Base-by-base conservation (phyloP, 2,888 invertebrate genomes). In the Miltochrista miniata region DNA sequence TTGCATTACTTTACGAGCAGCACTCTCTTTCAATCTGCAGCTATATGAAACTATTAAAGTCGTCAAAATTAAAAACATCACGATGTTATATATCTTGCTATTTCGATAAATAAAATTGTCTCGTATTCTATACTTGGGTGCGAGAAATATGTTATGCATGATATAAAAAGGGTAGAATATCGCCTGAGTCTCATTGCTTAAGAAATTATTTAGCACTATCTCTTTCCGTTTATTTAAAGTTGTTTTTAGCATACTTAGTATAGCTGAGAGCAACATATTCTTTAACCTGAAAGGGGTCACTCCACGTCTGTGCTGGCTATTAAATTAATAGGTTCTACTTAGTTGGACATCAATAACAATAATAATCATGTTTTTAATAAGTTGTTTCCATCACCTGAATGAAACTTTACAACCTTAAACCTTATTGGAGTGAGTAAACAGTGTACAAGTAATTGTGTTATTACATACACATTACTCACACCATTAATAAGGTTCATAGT, bases 121-220 rank as follows among this genome's bases (percentile, higher is more conserved):
- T 52, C 42, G 35, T 18, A 60, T 46, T 0, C 13, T 44, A 35
- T 42, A 64, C 39, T 56, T 62, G 0, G 64, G 42, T 2, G 42
- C 33, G 0, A 64, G n/a, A 1, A 59, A 54, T 7, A 62, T 0
- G 9, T 40, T 38, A 0, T 60, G 49, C 35, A 42, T n/a, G 0
- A 54, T 35, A 44, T 64, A 45, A 7, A 62, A 33, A 18, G 62
- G 61, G 36, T 33, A 44, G 1, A 60, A 13, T 10, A 60, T 50
- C 39, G 18, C 49, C 30, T 48, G 33, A 0, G 56, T 15, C 1
- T 56, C 48, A 37, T 54, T 50, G 5, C 54, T 53, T 4, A 62
- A 9, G 34, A 36, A 47, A 8, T 62, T 62, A 11, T 41, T 14
- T 10, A 53, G 10, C 18, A 54, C 31, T 18, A 40, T 13, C 10